Base-by-base conservation (phyloP, 2,888 invertebrate genomes). In the Hanleya hanleyi region DNA sequence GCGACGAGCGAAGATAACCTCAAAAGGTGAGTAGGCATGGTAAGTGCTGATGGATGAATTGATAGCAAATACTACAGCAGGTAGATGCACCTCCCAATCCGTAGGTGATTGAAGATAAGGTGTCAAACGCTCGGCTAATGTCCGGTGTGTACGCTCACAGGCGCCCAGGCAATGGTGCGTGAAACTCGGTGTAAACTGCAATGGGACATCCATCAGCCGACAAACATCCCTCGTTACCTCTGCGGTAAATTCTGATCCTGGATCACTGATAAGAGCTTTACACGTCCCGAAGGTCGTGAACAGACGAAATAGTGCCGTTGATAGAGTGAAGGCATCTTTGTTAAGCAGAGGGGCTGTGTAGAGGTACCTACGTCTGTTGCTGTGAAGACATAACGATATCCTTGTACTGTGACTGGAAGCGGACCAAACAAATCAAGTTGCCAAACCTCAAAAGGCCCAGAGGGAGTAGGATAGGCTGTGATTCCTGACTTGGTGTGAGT, bases 1-100 rank as follows among this genome's bases (percentile, higher is more conserved):
- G 9, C 35, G 35, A 15, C 37, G 38, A 37, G 36, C 64, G 15
- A 32, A 64, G 69, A 74, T 75, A 72, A 62, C 41, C 35, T 51
- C 69, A 62, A 26, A 57, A 29, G 62, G 36, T 26, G 69, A 51
- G 62, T 51, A 62, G 3, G 32, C 69, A 15, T 26, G 62, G 62
- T 35, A 22, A 33, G 32, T 22, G 1, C 35, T 69, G 29, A 18
- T 32, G 38, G 38, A 36, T 12, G 35, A 36, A 15, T 50, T 66
- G 26, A 66, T 65, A 65, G 47, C 51, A 64, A 35, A 70, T 33
- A 7, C 57, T 15, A 64, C 38, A 35, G 64, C 35, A n/a, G 64
- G 37, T n/a, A 64, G n/a, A 12, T 2, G 18, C 18, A 36, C 38
- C 15, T 64, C 64, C 64, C 64, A 64, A 32, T 26, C 36, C 4